phyloP scores from a whole-genome alignment of 2,113 vertebrate genomes.

The Malurus alboscapulatus region DNA sequence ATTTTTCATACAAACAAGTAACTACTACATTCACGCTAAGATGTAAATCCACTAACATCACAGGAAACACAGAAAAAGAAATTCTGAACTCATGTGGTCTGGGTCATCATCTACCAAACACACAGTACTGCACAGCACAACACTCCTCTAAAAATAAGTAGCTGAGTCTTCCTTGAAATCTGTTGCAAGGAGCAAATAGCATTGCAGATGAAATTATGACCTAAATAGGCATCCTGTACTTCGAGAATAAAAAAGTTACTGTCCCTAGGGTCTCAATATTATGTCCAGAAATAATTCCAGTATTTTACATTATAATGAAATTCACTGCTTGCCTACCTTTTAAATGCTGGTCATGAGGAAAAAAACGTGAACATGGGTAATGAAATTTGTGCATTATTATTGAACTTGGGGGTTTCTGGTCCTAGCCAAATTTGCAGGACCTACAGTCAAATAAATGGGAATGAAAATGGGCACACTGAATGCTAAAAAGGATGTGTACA shows the following conservation, averaged over 20 bases:
- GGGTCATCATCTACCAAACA: neutral
- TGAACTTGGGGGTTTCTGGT: conserved; percentile 13
- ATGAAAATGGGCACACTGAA: neutral
- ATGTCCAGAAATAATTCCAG: neutral
- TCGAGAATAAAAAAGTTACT: neutral
- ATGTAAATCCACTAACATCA: neutral
- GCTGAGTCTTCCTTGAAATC: neutral
- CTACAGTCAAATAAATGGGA: neutral
- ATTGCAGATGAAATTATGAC: neutral
- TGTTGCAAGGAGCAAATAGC: neutral
- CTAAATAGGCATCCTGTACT: neutral
- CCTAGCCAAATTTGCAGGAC: conserved; percentile 27
- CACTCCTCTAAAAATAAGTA: neutral
- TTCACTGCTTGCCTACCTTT: neutral
- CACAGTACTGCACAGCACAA: neutral
- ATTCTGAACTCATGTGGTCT: neutral
- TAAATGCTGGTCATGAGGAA: conserved; percentile 1
- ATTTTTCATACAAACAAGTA: neutral
- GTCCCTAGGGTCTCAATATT: neutral
- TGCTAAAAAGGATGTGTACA: neutral
- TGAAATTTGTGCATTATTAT: conserved; percentile 14
- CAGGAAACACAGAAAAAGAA: neutral
- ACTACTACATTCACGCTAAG: neutral
- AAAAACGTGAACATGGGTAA: conserved; percentile 1
- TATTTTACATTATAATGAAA: conserved; percentile 30